These are phyloP conservation scores for Semnornis frantzii DNA, from an alignment of 2,113 vertebrate species.

Conservation along the genomic window DNA sequence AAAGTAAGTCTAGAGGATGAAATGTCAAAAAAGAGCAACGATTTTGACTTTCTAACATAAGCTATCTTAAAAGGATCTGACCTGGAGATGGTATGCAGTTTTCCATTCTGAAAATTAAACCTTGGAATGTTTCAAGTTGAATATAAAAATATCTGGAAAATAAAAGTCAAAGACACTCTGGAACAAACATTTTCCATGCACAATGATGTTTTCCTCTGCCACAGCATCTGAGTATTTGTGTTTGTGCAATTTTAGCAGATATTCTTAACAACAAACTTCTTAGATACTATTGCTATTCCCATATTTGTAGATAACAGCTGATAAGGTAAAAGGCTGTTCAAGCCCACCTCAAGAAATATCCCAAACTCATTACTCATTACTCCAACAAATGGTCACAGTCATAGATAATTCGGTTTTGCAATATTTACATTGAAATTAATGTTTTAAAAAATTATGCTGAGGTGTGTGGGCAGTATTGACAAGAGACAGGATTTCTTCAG, in stretches of 20 bases:
- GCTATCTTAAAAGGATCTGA: neutral
- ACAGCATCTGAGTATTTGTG: neutral
- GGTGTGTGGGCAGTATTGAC: neutral
- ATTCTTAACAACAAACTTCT: neutral
- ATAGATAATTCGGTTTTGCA: neutral
- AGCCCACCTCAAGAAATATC: neutral
- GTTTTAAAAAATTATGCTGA: neutral
- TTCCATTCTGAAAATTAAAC: neutral
- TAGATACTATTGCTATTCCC: neutral
- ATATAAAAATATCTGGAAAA: neutral
- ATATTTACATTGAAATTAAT: neutral
- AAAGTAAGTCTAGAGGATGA: neutral
- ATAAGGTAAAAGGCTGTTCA: neutral
- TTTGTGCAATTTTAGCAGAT: neutral
- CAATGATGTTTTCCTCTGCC: neutral
- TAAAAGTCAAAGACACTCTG: neutral
- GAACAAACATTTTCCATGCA: neutral
- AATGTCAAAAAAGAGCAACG: neutral
- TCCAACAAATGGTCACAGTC: neutral
- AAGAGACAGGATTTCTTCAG: neutral
- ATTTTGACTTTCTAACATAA: neutral
- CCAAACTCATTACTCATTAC: neutral
- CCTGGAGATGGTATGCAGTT: neutral
- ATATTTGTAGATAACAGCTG: neutral
- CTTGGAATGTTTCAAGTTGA: neutral